Base-by-base conservation (phyloP, 2,797 vertebrate species). In the Muscicapa striata region DNA sequence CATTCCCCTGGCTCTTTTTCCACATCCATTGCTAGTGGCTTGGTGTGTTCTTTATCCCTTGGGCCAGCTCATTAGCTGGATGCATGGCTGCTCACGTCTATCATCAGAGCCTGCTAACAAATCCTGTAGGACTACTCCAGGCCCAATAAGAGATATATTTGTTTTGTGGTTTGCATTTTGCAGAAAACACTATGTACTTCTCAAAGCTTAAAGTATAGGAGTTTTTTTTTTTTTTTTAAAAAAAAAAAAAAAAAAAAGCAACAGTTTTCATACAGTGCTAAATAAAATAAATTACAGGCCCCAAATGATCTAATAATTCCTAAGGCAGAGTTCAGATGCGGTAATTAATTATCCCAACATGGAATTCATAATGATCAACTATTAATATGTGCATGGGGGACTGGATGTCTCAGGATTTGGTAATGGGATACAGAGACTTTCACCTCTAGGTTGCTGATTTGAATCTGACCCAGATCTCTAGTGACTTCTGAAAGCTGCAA, bases 401-500 rank as follows among this genome's bases (percentile, higher is more conserved):
- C 94, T 94, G 82, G 86, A 96, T 95, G 95, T 96, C 95, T 96
- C 93, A 93, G 95, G 96, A 94, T 97, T 96, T 97, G 86, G 95
- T 96, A 97, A 96, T 97, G 94, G 94, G 84, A 96, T 96, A 89
- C 1, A 3, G 92, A 96, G 94, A 85, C 94, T 97, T 97, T 97
- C 95, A 97, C 96, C 95, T 96, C 96, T 94, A 95, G 91, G 90
- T 95, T 97, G 94, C 96, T 95, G 94, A 96, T 95, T 96, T 96
- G 93, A 97, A 96, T 97, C 94, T 97, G 92, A 97, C 94, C 94
- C 92, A 95, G 93, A 96, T 96, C 95, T 97, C 96, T 83, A 68
- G 94, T 89, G 96, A 94, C 89, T 93, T 81, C 82, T 86, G 84
- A 90, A 92, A 93, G 91, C 93, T 96, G 91, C 80, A 94, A 93